These are phyloP conservation scores for Calephelis virginiensis DNA, from an alignment of 1,140 invertebrate species.

Conservation along the genomic window DNA sequence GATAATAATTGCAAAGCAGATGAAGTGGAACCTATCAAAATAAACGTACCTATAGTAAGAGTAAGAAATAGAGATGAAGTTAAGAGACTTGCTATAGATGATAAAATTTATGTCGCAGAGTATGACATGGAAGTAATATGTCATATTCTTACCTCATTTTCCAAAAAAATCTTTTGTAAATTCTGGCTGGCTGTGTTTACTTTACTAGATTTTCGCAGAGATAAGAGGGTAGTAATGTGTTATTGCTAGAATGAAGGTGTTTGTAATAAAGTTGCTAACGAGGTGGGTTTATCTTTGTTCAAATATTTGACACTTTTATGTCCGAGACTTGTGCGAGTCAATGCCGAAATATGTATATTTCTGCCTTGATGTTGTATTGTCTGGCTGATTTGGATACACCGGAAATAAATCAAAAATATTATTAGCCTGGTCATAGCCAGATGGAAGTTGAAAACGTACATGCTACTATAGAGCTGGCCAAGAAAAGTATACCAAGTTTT, in stretches of 20 bases:
- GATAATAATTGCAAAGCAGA: too few relatives aligned
- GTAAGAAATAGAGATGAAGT: background rate
- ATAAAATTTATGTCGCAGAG: background rate
- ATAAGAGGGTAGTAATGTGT: constrained; percentile 26
- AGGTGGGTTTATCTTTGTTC: constrained; percentile 28
- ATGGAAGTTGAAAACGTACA: constrained; percentile 30
- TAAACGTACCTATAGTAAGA: too few relatives aligned
- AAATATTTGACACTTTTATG: constrained; percentile 30
- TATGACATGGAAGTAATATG: background rate
- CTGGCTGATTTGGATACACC: constrained; percentile 24
- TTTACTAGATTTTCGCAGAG: constrained; percentile 25
- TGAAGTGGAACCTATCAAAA: too few relatives aligned
- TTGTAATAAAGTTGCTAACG: constrained; percentile 19
- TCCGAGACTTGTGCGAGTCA: constrained; percentile 25
- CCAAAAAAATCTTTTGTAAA: background rate
- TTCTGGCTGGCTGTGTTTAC: background rate
- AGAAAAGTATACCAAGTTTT: constrained; percentile 26
- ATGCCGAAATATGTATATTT: constrained; percentile 22
- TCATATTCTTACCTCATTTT: background rate
- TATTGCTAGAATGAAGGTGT: constrained; percentile 30
- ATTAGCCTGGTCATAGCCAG: constrained; percentile 25
- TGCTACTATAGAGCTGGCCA: constrained; percentile 24
- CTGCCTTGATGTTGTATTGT: too few relatives aligned
- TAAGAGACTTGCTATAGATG: background rate
- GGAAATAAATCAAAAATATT: constrained; percentile 30